These are phyloP conservation scores for Eudyptes chrysolophus DNA, from an alignment of 2,113 vertebrate species.

Conservation along the genomic window DNA sequence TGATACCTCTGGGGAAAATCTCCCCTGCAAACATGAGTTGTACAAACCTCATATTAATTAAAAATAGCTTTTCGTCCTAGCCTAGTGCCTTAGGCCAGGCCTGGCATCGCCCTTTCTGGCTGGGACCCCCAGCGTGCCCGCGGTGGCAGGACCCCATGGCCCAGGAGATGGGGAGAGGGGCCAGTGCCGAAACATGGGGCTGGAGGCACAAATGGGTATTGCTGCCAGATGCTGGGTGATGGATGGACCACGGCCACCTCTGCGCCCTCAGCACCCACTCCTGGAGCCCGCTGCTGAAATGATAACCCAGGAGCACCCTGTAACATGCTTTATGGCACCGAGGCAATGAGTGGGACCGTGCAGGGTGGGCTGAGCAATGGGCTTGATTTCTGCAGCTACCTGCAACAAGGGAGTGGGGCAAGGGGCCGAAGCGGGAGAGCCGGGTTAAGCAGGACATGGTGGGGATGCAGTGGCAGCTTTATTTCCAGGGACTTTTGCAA, in stretches of 20 bases:
- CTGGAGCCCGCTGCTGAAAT: fast-evolving
- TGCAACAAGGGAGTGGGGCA: fast-evolving
- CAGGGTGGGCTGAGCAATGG: fast-evolving
- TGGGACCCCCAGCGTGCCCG: fast-evolving
- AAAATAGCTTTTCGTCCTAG: background rate
- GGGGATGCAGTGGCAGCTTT: fast-evolving
- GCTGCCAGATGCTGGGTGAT: background rate
- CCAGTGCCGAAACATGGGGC: fast-evolving
- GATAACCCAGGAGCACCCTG: fast-evolving
- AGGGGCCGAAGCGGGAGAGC: background rate
- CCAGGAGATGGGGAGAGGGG: background rate
- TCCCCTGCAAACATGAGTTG: background rate
- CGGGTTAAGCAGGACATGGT: fast-evolving
- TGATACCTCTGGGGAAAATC: background rate
- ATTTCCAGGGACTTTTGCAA: background rate
- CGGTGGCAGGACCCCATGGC: fast-evolving
- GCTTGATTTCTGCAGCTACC: background rate
- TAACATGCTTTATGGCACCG: fast-evolving
- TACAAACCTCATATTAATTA: background rate
- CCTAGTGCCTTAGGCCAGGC: background rate
- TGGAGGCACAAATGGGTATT: background rate
- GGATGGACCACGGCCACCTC: fast-evolving
- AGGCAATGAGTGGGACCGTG: fast-evolving
- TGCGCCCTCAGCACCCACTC: background rate
- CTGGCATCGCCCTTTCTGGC: background rate